Evolutionary conservation across 2,113 vertebrate species (phyloP).

Genomic region (Damaliscus lunatus): DNA sequence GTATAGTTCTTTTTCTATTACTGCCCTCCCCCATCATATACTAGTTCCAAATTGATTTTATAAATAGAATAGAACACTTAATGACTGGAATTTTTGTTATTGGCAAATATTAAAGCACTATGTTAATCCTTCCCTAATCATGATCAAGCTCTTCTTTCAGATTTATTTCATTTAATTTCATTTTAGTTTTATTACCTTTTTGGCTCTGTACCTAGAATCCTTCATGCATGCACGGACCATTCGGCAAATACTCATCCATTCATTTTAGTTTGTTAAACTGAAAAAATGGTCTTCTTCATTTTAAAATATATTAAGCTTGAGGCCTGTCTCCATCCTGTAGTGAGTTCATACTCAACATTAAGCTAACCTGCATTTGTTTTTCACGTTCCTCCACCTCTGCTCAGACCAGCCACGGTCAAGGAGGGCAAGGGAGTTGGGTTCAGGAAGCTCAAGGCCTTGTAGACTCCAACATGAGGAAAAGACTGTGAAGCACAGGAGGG

Average conservation of each 20-base stretch:
- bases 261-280: not conserved
- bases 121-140: not conserved
- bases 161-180: slow-evolving; percentile 20
- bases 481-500: slow-evolving; percentile 27
- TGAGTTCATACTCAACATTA: slow-evolving; percentile 19
- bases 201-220: not conserved
- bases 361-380: slow-evolving; percentile 79
- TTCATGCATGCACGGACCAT: not conserved
- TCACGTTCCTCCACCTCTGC: slow-evolving; percentile 58
- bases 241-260: not conserved
- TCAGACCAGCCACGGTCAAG: slow-evolving; percentile 81
- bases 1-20: not conserved
- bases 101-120: slow-evolving; percentile 64
- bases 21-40: not conserved
- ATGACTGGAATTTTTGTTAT: slow-evolving; percentile 27
- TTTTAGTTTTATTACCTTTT: not conserved
- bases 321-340: not conserved
- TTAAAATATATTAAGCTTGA: not conserved
- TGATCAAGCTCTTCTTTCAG: slow-evolving; percentile 33
- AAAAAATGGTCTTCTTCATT: not conserved
- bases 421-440: slow-evolving; percentile 77
- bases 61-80: slow-evolving; percentile 2
- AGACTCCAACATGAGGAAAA: slow-evolving; percentile 44
- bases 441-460: slow-evolving; percentile 54
- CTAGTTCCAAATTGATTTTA: slow-evolving; percentile 13